Base-by-base conservation (phyloP, 2,888 invertebrate species). In the Athrips mouffetella region DNA sequence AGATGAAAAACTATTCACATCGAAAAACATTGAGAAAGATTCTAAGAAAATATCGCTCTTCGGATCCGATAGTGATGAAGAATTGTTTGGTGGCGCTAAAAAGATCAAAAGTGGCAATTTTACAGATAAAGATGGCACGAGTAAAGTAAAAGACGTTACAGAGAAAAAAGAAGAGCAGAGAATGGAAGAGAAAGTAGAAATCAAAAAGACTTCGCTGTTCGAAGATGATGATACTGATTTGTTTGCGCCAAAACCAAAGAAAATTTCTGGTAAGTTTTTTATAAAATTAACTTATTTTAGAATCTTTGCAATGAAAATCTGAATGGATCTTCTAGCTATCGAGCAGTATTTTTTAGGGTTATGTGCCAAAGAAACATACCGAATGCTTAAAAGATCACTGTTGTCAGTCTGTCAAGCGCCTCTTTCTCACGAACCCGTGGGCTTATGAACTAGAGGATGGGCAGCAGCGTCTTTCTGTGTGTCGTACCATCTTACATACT, bases 201-300 rank as follows among this genome's bases (percentile, higher is more conserved):
- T 68, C 3, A 76, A 73, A 53, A 41, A 44, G 25, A 58, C 55
- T 20, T 70, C 77, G 8, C 58, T 87, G 23, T 88, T 89, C 35
- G 78, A 75, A 45, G 86, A 84, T 58, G 82, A 77, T 48, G 71
- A 76, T 55, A 78, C 78, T 54, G 78, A 81, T 52, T 54, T 89
- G 13, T 87, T 86, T 59, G 73, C 72, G 1, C 62, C 61, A 2
- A 79, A 71, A 54, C 55, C 58, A 11, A 69, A 65, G 25, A 45
- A 45, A 15, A 45, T 13, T 23, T n/a, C 6, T 23, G 45, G 45
- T 45, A 33, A 42, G 42, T 29, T 10, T 23, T 21, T 7, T 2
- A 3, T 4, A 1, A 27, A 10, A 10, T 2, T 11, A 27, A 29
- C 18, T 42, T 18, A 18, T 2, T 10, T 39, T 11, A 1, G 23